These are phyloP conservation scores for Leucophenga maculata DNA, from an alignment of 2,888 invertebrate species.

Conservation along the genomic window DNA sequence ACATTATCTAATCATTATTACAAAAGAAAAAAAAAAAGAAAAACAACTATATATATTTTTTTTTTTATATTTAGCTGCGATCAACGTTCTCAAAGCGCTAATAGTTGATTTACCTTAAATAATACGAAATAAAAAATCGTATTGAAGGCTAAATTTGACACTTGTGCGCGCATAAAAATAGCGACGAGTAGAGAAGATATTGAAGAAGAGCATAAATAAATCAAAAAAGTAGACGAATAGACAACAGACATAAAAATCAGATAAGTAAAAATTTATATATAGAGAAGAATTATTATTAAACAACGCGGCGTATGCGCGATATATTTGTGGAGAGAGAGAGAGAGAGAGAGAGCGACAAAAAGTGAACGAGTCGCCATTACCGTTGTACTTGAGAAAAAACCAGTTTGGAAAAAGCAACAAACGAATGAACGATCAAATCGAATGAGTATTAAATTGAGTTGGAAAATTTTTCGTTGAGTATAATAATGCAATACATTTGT, in stretches of 20 bases:
- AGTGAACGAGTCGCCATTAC: slow-evolving; percentile 42
- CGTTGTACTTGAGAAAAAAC: slow-evolving; percentile 60
- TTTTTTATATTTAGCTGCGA: slow-evolving; percentile 41
- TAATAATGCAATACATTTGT: not conserved
- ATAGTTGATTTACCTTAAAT: slow-evolving; percentile 42
- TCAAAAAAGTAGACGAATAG: slow-evolving; percentile 42
- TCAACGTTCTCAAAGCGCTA: slow-evolving; percentile 1
- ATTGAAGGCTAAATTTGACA: slow-evolving; percentile 9
- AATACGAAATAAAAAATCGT: slow-evolving; percentile 52
- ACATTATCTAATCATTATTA: slow-evolving; percentile 24
- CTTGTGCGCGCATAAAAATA: slow-evolving; percentile 22
- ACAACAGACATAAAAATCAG: slow-evolving; percentile 56
- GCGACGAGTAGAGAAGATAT: slow-evolving; percentile 25
- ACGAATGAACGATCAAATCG: slow-evolving; percentile 28
- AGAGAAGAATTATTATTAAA: slow-evolving; percentile 42
- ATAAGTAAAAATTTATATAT: slow-evolving; percentile 50
- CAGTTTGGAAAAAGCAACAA: slow-evolving; percentile 43
- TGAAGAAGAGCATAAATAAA: slow-evolving; percentile 23
- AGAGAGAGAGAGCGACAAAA: slow-evolving; percentile 57
- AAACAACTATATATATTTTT: slow-evolving; percentile 54
- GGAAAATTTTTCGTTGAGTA: not conserved
- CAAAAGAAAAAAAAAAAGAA: slow-evolving; percentile 3
- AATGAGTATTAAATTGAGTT: not conserved
- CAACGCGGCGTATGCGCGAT: slow-evolving; percentile 22
- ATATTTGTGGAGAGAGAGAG: slow-evolving; percentile 15